Conservation (phyloP, 2,797 vertebrate species). For the Rhinophrynus dorsalis region DNA sequence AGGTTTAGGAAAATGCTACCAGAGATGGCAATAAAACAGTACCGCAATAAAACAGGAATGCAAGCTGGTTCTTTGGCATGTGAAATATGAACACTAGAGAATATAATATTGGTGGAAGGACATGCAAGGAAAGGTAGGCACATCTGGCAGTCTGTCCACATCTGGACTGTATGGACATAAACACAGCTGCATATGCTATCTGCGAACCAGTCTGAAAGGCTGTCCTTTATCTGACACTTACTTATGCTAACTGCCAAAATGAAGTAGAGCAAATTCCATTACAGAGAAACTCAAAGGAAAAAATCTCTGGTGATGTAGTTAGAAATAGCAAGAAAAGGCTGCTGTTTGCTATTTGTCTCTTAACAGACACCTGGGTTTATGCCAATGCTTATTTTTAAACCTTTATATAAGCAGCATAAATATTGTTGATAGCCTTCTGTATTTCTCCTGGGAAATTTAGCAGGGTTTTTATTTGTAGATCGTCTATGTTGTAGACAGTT, state of each 20-base stretch:
- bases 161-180: slow-evolving; percentile 28
- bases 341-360: slow-evolving; percentile 45
- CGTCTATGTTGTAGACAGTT: slow-evolving; percentile 33
- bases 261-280: slow-evolving; percentile 22
- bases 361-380: slow-evolving; percentile 37
- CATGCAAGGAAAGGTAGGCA: slow-evolving; percentile 9
- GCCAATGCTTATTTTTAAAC: slow-evolving; percentile 55
- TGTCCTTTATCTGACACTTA: slow-evolving; percentile 7
- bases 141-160: slow-evolving; percentile 33
- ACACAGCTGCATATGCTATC: slow-evolving; percentile 33
- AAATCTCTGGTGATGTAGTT: slow-evolving; percentile 16
- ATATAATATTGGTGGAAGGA: neutral
- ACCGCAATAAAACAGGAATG: slow-evolving; percentile 7
- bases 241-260: slow-evolving; percentile 32
- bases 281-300: slow-evolving; percentile 6
- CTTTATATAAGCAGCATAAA: slow-evolving; percentile 42
- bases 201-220: slow-evolving; percentile 22
- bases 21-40: neutral
- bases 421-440: slow-evolving; percentile 52
- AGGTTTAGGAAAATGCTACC: neutral
- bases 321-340: slow-evolving; percentile 20
- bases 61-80: slow-evolving; percentile 2
- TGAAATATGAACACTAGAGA: slow-evolving; percentile 19
- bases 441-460: slow-evolving; percentile 43
- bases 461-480: slow-evolving; percentile 20